Percentiles rank a stretch among this genome's conserved stretches.
Conservation (phyloP, 2,113 vertebrate genomes). For the Micronycteris hirsuta region DNA sequence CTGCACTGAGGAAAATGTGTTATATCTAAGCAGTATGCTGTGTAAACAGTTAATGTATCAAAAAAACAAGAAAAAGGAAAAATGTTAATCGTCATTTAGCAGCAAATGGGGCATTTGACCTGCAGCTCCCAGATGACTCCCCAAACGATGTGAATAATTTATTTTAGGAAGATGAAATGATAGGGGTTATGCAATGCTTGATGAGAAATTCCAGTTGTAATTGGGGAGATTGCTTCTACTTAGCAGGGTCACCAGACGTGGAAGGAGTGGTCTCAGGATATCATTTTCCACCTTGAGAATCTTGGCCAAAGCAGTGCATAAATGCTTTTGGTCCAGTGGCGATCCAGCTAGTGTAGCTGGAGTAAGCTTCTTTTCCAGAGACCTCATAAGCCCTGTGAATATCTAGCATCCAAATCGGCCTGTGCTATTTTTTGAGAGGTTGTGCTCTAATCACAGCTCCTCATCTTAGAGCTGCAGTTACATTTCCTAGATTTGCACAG, state of each 20-base stretch:
- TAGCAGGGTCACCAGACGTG: background rate
- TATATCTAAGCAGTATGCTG: background rate
- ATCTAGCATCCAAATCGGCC: background rate
- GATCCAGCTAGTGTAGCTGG: background rate
- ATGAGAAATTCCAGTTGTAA: slow-evolving; percentile 26
- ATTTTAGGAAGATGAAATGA: slow-evolving; percentile 46
- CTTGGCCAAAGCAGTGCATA: background rate
- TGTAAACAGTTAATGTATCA: slow-evolving; percentile 50
- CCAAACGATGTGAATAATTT: slow-evolving; percentile 54
- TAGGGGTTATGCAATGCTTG: slow-evolving; percentile 32
- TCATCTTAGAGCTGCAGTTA: background rate
- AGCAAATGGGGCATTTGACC: slow-evolving; percentile 50
- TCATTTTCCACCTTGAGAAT: slow-evolving; percentile 2
- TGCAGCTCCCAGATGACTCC: background rate
- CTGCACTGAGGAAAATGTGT: background rate
- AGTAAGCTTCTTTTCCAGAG: background rate
- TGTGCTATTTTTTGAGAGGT: background rate
- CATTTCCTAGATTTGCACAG: slow-evolving; percentile 36
- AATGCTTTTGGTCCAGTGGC: slow-evolving; percentile 17
- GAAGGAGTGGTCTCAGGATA: background rate
- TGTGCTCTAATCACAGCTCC: background rate
- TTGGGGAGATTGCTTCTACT: slow-evolving; percentile 26
- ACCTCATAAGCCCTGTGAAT: background rate
- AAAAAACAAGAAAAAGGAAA: slow-evolving; percentile 27
- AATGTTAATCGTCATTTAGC: slow-evolving; percentile 43